Evolutionary conservation across 1,140 invertebrate genomes (phyloP), one percentile per base, ranked within the genome.

Genomic region (Apis dorsata): DNA sequence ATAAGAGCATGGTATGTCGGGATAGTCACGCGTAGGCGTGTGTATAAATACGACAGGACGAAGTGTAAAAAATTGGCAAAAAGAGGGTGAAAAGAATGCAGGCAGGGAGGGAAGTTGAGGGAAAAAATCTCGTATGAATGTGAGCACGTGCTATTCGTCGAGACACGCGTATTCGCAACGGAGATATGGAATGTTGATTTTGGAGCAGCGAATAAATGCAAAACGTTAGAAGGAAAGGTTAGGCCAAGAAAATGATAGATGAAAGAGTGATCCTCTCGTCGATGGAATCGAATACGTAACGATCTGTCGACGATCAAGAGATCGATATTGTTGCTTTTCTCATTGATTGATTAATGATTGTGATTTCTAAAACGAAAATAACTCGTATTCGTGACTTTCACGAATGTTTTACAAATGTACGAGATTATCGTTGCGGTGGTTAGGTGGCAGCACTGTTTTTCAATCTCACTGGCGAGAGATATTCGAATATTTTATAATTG

Each of bases 1-100:
- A 88, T 88, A 87, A 87, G 83, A 82, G 79, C 34, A 34, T 84
- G 83, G 86, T 87, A 88, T 88, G 83, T 73, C 3, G 79, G 85
- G 83, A 87, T 88, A 88, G 86, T 34, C 19, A 57, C 66, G 83
- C 79, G 86, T 88, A 81, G 87, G 86, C 85, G 86, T 57, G 62
- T 85, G 49, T 63, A 19, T 87, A 88, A 83, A 88, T 88, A 87
- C 66, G 59, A 79, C 62, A 55, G 55, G 53, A 28, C 63, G 19
- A 53, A 21, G 60, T 51, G 83, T 78, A 85, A 87, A 79, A 81
- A 66, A 60, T 60, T 78, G 70, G 83, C 34, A 7, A 88, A 34
- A 81, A 82, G 78, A 82, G 79, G 79, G 76, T 81, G 60, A 71
- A 85, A 84, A 85, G 85, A 87, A 85, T 72, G 75, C 51, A 57